Evolutionary conservation across 2,113 vertebrate species (phyloP).

Genomic region (Dromiciops gliroides): DNA sequence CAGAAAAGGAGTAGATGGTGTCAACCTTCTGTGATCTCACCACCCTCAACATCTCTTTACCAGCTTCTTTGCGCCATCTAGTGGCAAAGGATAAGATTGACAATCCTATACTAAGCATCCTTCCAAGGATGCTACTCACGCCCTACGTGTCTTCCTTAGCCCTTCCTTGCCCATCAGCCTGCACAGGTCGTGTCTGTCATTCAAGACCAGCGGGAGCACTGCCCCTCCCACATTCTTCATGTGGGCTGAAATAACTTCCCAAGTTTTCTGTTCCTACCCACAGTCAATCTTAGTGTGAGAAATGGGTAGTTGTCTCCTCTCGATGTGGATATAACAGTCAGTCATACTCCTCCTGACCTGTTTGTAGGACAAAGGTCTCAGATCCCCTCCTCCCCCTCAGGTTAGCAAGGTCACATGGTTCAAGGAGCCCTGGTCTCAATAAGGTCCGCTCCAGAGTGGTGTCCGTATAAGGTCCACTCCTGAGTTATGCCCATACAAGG

Average conservation of each 20-base stretch:
- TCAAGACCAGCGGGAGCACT: not conserved
- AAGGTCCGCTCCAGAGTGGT: no score
- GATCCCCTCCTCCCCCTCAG: no score
- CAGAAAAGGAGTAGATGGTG: not conserved
- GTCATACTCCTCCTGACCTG: no score
- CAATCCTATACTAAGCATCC: not conserved
- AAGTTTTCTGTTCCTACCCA: not conserved
- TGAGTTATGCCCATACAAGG: no score
- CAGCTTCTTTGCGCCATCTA: not conserved
- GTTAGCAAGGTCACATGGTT: no score
- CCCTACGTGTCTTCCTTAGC: not conserved
- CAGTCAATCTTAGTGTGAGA: not conserved
- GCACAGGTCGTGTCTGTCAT: not conserved
- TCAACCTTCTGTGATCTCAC: not conserved
- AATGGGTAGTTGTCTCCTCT: no score
- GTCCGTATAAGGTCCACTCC: no score
- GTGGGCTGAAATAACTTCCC: not conserved
- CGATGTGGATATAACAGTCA: no score
- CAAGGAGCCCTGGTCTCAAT: no score
- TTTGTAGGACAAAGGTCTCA: no score
- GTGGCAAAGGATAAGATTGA: not conserved
- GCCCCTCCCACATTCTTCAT: not conserved
- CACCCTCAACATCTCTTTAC: not conserved
- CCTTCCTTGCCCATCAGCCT: not conserved
- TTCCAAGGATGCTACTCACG: not conserved